Conservation (phyloP, 2,113 vertebrate species). For the Sialia sialis region DNA sequence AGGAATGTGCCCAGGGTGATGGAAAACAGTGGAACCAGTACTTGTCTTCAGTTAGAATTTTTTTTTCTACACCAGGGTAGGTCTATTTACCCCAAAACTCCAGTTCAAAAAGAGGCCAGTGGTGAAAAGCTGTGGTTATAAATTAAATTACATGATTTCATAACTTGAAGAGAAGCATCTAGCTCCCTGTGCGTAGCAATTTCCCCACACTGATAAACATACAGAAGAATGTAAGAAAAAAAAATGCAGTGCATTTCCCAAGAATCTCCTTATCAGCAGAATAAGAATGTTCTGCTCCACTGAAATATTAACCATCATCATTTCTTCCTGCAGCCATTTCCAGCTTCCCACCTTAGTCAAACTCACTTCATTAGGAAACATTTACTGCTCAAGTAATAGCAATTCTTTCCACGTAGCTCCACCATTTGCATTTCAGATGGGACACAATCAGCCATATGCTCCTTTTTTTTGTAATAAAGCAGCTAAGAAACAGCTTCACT, state of each 20-base stretch:
- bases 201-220: background rate
- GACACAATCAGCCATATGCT: conserved; percentile 58
- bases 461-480: background rate
- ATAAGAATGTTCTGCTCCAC: conserved; percentile 36
- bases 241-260: background rate
- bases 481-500: conserved; percentile 31
- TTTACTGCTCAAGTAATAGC: conserved; percentile 25
- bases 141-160: conserved; percentile 24
- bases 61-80: background rate
- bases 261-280: conserved; percentile 41
- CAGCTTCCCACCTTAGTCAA: conserved; percentile 47
- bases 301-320: background rate
- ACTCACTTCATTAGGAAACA: conserved; percentile 44
- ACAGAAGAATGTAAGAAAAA: background rate
- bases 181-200: background rate
- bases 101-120: background rate
- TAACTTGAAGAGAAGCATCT: background rate
- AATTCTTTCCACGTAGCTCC: conserved; percentile 42
- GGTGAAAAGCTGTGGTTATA: conserved; percentile 3
- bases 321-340: background rate
- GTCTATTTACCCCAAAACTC: background rate
- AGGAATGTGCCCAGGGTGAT: background rate
- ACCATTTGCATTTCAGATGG: conserved; percentile 61
- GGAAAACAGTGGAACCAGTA: background rate
- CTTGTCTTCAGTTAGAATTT: background rate